A percentile compares a stretch with the other conserved stretches of the same genome.
Conservation (phyloP, 2,888 invertebrate species). For the Calephelis perditalis region DNA sequence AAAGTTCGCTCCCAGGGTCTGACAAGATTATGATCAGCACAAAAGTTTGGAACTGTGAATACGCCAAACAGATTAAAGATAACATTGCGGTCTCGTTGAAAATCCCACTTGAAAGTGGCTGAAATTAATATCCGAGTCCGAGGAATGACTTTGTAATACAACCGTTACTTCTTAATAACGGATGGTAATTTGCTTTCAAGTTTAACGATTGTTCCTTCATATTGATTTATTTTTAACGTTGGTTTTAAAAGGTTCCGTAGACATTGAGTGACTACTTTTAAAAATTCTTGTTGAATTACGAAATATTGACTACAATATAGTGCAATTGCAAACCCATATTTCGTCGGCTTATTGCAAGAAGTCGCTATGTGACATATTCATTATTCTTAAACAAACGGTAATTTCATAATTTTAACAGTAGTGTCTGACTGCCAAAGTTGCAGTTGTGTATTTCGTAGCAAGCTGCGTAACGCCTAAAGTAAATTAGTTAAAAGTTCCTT, state of each 20-base stretch:
- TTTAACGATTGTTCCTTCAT: conserved; percentile 18
- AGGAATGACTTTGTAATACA: conserved; percentile 18
- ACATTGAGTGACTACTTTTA: background rate
- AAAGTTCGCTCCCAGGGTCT: conserved; percentile 49
- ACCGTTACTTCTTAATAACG: conserved; percentile 16
- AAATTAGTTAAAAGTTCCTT: no score
- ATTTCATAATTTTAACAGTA: no score
- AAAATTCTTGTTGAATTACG: background rate
- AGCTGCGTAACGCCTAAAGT: no score
- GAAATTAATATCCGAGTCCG: conserved; percentile 25
- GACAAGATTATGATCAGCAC: conserved; percentile 61
- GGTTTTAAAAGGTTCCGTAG: background rate
- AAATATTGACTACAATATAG: no score
- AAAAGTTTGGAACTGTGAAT: conserved; percentile 54
- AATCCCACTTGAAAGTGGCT: conserved; percentile 65
- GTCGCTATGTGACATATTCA: no score
- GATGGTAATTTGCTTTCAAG: conserved; percentile 14
- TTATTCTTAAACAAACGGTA: no score
- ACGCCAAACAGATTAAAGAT: conserved; percentile 47
- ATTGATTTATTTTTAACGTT: conserved; percentile 2
- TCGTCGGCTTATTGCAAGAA: no score
- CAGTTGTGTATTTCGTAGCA: no score
- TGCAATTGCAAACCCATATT: no score
- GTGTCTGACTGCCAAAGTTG: no score
- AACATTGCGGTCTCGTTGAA: conserved; percentile 45